Evolutionary conservation across 2,113 vertebrate genomes (phyloP).

Genomic region (Trochalopteron elliotii): DNA sequence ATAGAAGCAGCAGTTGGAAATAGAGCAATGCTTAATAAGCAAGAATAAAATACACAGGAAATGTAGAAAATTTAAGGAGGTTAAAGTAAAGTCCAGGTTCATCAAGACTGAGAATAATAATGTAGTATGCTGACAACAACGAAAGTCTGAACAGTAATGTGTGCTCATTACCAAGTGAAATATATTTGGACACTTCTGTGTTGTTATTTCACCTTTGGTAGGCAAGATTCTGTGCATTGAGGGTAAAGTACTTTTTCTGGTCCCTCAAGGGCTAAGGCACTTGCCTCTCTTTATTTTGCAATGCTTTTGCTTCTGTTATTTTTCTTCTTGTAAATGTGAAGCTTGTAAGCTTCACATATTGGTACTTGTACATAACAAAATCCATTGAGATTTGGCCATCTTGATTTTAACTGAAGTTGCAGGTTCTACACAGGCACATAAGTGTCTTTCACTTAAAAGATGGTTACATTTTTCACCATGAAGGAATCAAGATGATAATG

Average conservation of each 20-base stretch:
- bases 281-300: neutral
- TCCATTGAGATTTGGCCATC: neutral
- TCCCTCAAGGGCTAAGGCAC: neutral
- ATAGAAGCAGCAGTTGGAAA: neutral
- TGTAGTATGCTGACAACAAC: neutral
- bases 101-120: neutral
- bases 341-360: neutral
- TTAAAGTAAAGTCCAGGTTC: neutral
- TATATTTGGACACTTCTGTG: neutral
- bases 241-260: neutral
- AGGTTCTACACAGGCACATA: fast-evolving
- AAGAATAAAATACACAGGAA: neutral
- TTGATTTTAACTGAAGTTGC: neutral
- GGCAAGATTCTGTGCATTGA: neutral
- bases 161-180: neutral
- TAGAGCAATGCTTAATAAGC: neutral
- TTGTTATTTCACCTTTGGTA: neutral
- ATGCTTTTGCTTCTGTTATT: neutral
- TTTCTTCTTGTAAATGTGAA: neutral
- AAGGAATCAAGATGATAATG: neutral
- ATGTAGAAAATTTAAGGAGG: neutral
- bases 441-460: neutral
- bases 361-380: neutral
- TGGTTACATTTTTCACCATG: neutral
- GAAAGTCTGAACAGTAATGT: neutral